These are phyloP conservation scores for Lithophane semibrunnea DNA, from an alignment of 2,888 invertebrate species.

Conservation along the genomic window DNA sequence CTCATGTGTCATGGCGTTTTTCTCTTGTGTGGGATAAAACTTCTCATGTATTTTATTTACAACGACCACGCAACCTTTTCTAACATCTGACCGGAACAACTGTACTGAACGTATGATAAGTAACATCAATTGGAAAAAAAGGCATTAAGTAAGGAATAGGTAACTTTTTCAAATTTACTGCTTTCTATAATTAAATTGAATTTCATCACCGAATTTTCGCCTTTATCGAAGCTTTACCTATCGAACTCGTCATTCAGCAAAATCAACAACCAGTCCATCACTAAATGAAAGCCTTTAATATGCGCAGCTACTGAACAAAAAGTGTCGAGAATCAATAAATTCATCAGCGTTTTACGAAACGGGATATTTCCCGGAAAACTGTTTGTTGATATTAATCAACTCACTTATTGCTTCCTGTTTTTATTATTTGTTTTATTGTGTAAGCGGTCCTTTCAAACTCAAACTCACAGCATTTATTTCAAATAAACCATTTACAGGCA, in stretches of 20 bases:
- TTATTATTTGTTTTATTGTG: conserved; percentile 32
- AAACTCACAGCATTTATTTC: too few species aligned
- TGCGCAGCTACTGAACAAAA: conserved; percentile 10
- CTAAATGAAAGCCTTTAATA: conserved; percentile 23
- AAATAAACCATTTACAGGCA: too few species aligned
- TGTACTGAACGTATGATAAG: too few species aligned
- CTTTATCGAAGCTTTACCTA: background rate
- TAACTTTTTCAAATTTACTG: background rate
- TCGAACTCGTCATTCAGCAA: background rate
- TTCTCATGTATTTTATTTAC: too few species aligned
- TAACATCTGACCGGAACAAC: too few species aligned
- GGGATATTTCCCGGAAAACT: conserved; percentile 30
- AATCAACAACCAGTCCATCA: background rate
- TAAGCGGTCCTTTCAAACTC: background rate
- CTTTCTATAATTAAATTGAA: too few species aligned
- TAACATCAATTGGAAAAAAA: background rate
- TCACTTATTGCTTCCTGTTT: conserved; percentile 27
- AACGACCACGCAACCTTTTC: too few species aligned
- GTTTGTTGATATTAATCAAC: conserved; percentile 28
- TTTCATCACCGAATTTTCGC: background rate
- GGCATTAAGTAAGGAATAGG: background rate
- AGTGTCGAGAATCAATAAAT: conserved; percentile 32
- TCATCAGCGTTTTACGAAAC: conserved; percentile 1
- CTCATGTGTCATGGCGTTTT: too few species aligned
- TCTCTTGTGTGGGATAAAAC: too few species aligned